These are phyloP conservation scores for Noctua janthina DNA, from an alignment of 2,888 invertebrate genomes.

Conservation along the genomic window DNA sequence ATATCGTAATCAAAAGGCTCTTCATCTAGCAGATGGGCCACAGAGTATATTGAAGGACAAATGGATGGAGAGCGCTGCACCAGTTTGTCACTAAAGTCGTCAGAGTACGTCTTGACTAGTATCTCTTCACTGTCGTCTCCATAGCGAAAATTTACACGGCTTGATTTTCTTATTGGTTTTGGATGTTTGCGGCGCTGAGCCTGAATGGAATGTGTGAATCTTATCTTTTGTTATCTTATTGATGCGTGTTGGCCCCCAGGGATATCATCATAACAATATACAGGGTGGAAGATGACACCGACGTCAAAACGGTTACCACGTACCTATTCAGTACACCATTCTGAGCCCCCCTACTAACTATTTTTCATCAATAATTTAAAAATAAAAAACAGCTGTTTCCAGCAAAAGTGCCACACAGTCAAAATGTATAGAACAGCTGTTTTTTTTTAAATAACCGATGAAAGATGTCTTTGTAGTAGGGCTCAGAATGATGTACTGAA, in stretches of 20 bases:
- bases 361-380: too few species aligned
- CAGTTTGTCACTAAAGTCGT: constrained; percentile 75
- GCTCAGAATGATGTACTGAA: too few species aligned
- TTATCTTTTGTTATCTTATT: neutral
- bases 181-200: neutral
- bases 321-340: too few species aligned
- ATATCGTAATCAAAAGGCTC: constrained; percentile 87
- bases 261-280: neutral
- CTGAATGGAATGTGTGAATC: constrained; percentile 7
- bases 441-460: too few species aligned
- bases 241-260: neutral
- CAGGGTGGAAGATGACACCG: too few species aligned
- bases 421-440: too few species aligned
- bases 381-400: too few species aligned
- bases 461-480: too few species aligned
- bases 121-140: constrained; percentile 64
- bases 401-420: too few species aligned
- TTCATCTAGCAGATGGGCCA: constrained; percentile 76
- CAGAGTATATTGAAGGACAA: constrained; percentile 67
- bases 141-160: constrained; percentile 76
- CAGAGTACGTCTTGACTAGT: constrained; percentile 70
- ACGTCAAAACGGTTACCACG: too few species aligned
- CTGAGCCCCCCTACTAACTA: too few species aligned
- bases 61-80: constrained; percentile 60
- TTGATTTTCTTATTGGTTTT: constrained; percentile 52